Evolutionary conservation across 2,797 vertebrate genomes (phyloP).

Genomic region (Sebastolobus altivelis): DNA sequence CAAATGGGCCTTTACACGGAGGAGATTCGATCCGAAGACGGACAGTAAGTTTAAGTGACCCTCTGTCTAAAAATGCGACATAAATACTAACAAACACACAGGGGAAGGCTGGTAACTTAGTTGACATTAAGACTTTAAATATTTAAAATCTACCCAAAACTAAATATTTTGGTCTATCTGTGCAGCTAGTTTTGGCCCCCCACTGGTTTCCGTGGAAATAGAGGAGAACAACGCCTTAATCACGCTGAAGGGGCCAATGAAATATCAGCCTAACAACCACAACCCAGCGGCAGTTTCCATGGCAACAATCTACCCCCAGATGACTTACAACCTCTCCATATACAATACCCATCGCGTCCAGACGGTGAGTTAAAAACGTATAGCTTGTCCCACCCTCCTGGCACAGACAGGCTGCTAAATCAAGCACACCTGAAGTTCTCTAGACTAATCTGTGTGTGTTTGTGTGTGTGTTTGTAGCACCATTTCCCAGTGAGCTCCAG

Average conservation of each 20-base stretch:
- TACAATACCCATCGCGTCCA: constrained; percentile 31
- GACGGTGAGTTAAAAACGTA: constrained; percentile 62
- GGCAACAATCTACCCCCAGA: constrained; percentile 66
- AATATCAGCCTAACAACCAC: constrained; percentile 60
- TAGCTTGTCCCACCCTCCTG: not conserved
- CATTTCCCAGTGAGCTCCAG: constrained; percentile 37
- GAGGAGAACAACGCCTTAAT: constrained; percentile 65
- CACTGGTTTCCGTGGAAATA: constrained; percentile 69
- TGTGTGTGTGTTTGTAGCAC: constrained; percentile 44
- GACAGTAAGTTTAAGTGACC: constrained; percentile 80
- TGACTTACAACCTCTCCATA: constrained; percentile 79
- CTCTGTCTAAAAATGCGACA: not conserved
- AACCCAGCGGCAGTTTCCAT: constrained; percentile 63
- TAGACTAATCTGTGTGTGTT: not conserved
- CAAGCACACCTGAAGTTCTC: not conserved
- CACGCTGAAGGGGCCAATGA: constrained; percentile 79
- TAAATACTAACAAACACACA: not conserved
- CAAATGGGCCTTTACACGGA: constrained; percentile 66
- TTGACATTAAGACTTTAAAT: not conserved
- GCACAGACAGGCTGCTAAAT: not conserved
- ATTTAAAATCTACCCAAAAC: not conserved
- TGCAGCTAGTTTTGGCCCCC: constrained; percentile 81
- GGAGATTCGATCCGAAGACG: constrained; percentile 73
- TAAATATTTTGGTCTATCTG: not conserved
- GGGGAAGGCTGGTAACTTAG: too few species aligned